A percentile compares a stretch with the other conserved stretches of the same genome.
phyloP scores from a whole-genome alignment of 92 coral and sea anemone genomes.

The Chrysogorgia sp. region DNA sequence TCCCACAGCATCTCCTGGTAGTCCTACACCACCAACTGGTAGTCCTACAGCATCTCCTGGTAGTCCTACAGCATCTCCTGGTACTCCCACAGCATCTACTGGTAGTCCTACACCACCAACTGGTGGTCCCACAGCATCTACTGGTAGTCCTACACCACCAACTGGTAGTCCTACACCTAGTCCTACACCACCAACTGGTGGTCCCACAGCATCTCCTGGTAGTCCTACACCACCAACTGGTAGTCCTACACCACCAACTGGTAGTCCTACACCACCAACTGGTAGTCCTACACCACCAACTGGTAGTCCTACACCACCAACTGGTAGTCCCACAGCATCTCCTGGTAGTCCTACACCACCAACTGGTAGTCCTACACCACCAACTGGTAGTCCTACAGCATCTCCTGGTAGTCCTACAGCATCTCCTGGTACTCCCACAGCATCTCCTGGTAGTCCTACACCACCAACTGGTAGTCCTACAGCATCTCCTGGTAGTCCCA shows the following conservation, averaged over 20 bases:
- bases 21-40: constrained; percentile 6
- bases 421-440: constrained; percentile 15
- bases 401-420: neutral
- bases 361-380: neutral
- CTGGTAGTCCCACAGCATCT: constrained; percentile 29
- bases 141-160: neutral
- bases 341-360: constrained; percentile 23
- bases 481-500: constrained; percentile 12
- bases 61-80: neutral
- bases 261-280: neutral
- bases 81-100: neutral
- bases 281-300: constrained; percentile 43
- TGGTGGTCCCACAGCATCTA: neutral
- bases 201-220: neutral
- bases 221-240: no score
- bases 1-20: constrained; percentile 64
- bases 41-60: constrained; percentile 36
- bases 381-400: constrained; percentile 1
- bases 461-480: constrained; percentile 33
- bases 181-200: neutral
- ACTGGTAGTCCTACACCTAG: neutral
- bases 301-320: constrained; percentile 9
- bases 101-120: constrained; percentile 3
- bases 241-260: constrained; percentile 13
- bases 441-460: constrained; percentile 41